These are phyloP conservation scores for Tenthredo mesomela DNA, from an alignment of 2,888 invertebrate genomes.

Conservation along the genomic window DNA sequence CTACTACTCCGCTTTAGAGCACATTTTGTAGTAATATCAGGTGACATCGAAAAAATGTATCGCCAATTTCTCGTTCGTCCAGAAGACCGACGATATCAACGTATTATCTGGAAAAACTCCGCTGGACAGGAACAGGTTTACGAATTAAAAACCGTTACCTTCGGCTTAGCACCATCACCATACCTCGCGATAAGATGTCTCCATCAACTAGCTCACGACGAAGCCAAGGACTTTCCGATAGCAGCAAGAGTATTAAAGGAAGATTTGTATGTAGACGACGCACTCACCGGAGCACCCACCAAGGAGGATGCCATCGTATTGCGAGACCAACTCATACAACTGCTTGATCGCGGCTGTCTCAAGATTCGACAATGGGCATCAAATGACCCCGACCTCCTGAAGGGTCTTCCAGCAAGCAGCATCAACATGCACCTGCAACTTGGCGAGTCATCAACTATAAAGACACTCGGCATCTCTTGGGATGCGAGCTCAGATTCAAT, in stretches of 20 bases:
- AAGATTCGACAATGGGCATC: slow-evolving; percentile 57
- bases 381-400: slow-evolving; percentile 46
- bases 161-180: no score
- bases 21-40: slow-evolving; percentile 47
- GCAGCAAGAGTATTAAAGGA: slow-evolving; percentile 45
- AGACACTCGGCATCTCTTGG: slow-evolving; percentile 49
- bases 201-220: no score
- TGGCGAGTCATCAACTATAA: slow-evolving; percentile 34
- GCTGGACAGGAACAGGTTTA: neutral
- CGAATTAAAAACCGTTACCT: slow-evolving; percentile 56
- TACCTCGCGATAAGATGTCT: no score
- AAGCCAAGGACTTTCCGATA: slow-evolving; percentile 53
- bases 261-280: slow-evolving; percentile 58
- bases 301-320: slow-evolving; percentile 37
- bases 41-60: slow-evolving; percentile 58
- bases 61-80: slow-evolving; percentile 53
- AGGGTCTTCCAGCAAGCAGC: slow-evolving; percentile 41
- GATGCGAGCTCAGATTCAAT: slow-evolving; percentile 40
- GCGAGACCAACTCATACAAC: slow-evolving; percentile 47
- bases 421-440: slow-evolving; percentile 40
- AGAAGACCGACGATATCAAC: slow-evolving; percentile 53
- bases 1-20: slow-evolving; percentile 49
- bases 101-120: slow-evolving; percentile 50
- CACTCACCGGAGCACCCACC: slow-evolving; percentile 53
- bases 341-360: slow-evolving; percentile 54